Conservation (phyloP, 1,140 invertebrate species). For the Bombus picipes region DNA sequence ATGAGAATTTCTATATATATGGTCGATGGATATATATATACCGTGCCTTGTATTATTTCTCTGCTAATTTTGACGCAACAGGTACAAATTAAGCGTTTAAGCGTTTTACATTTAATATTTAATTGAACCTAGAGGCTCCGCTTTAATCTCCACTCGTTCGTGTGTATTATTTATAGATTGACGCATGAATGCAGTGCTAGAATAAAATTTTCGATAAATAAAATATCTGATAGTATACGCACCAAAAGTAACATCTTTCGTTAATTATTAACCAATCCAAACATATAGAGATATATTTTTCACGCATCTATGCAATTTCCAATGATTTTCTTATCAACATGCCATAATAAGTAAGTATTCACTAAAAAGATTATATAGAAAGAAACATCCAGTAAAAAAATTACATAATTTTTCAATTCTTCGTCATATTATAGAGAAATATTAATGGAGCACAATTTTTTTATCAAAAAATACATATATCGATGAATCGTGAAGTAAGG, state of each 20-base stretch:
- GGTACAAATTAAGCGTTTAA: slow-evolving; percentile 9
- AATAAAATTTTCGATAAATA: neutral
- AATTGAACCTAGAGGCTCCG: neutral
- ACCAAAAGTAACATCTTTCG: neutral
- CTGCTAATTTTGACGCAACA: slow-evolving; percentile 22
- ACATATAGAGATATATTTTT: no score
- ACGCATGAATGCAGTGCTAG: no score
- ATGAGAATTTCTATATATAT: neutral
- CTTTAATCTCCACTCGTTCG: neutral
- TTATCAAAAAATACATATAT: neutral
- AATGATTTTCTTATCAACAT: no score
- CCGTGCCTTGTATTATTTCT: neutral
- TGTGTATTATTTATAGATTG: neutral
- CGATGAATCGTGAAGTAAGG: neutral
- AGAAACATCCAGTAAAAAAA: neutral
- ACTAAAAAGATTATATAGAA: neutral
- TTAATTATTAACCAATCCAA: neutral
- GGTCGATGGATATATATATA: slow-evolving; percentile 1
- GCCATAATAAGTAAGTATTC: no score
- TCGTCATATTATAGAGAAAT: neutral
- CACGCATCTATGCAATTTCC: no score
- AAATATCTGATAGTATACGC: neutral
- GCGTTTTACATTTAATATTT: slow-evolving; percentile 17
- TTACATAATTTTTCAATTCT: neutral
- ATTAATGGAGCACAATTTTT: neutral